These are phyloP conservation scores for Xerus inauris DNA, from an alignment of 2,113 vertebrate species.

Conservation along the genomic window DNA sequence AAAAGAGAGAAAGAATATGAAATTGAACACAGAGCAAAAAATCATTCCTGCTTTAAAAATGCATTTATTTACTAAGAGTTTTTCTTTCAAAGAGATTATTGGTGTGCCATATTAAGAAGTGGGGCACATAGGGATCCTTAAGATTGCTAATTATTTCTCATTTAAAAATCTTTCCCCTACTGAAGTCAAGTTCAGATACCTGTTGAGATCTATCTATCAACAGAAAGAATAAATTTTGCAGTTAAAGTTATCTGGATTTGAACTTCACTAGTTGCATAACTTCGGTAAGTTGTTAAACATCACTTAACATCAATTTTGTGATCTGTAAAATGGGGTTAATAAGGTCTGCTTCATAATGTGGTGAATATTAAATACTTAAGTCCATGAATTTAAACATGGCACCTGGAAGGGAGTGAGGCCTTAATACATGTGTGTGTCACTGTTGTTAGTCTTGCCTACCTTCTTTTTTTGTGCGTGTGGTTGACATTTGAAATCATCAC, in stretches of 20 bases:
- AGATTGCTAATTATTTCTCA: neutral
- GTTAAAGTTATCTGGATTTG: neutral
- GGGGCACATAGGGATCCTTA: neutral
- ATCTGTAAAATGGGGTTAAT: neutral
- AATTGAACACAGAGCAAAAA: neutral
- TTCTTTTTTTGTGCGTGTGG: neutral
- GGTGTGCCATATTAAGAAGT: neutral
- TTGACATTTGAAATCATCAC: neutral
- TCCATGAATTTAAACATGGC: neutral
- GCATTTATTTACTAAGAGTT: neutral
- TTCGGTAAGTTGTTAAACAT: neutral
- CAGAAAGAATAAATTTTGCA: neutral
- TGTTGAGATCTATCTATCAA: neutral
- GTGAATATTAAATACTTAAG: neutral
- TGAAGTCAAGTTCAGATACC: conserved; percentile 2
- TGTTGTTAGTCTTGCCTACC: neutral
- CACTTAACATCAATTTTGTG: neutral
- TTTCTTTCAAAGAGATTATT: conserved; percentile 1
- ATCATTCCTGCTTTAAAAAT: neutral
- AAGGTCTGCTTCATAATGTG: neutral
- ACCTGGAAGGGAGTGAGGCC: neutral
- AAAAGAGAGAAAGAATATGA: conserved; percentile 24
- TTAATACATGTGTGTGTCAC: neutral
- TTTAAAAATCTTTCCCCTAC: neutral
- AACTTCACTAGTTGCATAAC: conserved; percentile 19